Evolutionary conservation across 1,140 invertebrate species (phyloP).

Genomic region (Anagrus nilaparvatae): DNA sequence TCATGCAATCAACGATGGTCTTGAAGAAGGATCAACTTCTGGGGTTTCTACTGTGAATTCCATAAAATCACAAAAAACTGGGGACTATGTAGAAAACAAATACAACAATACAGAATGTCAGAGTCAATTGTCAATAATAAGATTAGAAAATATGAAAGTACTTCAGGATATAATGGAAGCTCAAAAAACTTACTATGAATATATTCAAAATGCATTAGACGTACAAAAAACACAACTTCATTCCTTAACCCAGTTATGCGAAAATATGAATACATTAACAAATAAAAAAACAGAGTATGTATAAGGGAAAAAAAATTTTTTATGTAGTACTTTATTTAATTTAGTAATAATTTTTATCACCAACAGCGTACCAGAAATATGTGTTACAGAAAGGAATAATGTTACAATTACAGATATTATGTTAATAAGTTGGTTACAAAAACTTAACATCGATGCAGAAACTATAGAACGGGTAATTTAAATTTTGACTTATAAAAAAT

Average conservation of each 20-base stretch:
- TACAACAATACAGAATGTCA: constrained; percentile 43
- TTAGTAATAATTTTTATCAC: constrained; percentile 7
- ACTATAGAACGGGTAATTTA: constrained; percentile 45
- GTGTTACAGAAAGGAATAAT: constrained; percentile 23
- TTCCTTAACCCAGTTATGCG: constrained; percentile 37
- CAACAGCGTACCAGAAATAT: constrained; percentile 30
- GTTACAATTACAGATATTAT: constrained; percentile 31
- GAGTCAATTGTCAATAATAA: constrained; percentile 43
- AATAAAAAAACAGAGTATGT: constrained; percentile 17
- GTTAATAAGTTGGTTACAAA: constrained; percentile 49
- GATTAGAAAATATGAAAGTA: constrained; percentile 46
- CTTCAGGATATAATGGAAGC: constrained; percentile 54
- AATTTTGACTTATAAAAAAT: constrained; percentile 10
- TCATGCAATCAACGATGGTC: constrained; percentile 35
- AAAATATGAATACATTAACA: constrained; percentile 39
- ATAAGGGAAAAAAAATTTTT: neutral
- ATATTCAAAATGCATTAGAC: constrained; percentile 60
- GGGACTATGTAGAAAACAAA: constrained; percentile 39
- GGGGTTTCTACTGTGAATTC: constrained; percentile 60
- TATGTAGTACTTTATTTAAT: neutral
- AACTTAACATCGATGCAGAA: constrained; percentile 45
- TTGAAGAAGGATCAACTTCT: constrained; percentile 51
- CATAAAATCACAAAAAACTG: constrained; percentile 48
- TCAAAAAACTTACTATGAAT: constrained; percentile 58
- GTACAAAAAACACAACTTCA: constrained; percentile 54